phyloP scores from a whole-genome alignment of 1,140 invertebrate genomes.

The Zaprionus nigranus region DNA sequence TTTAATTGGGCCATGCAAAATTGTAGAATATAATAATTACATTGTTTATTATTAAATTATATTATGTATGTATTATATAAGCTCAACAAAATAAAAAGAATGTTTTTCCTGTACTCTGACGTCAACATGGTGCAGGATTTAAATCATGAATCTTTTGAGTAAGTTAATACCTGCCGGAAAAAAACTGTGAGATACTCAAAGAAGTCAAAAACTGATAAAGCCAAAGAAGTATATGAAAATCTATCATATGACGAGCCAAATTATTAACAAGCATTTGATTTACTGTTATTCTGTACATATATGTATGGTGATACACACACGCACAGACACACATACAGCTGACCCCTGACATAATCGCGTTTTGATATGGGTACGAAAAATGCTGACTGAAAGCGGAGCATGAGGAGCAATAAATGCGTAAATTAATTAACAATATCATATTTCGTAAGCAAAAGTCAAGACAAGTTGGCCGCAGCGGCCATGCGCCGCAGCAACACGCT shows the following conservation, averaged over 20 bases:
- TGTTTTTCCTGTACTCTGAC: background rate
- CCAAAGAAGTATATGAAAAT: background rate
- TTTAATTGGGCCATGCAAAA: background rate
- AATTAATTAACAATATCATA: constrained; percentile 81
- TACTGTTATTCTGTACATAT: constrained; percentile 26
- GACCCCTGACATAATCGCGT: constrained; percentile 62
- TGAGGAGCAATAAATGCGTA: constrained; percentile 66
- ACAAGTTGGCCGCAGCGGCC: constrained; percentile 12
- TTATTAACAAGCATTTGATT: constrained; percentile 66
- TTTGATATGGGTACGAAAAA: constrained; percentile 69
- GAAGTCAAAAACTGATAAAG: background rate
- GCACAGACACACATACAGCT: constrained; percentile 1
- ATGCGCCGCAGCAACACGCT: constrained; percentile 16
- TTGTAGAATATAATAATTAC: background rate
- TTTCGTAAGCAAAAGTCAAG: constrained; percentile 53
- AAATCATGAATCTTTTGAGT: too few species aligned
- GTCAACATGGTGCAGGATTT: background rate
- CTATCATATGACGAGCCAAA: background rate
- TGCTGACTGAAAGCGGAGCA: constrained; percentile 52
- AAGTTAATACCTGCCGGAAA: background rate
- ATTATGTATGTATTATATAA: background rate
- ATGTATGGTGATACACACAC: background rate
- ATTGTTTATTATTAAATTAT: background rate
- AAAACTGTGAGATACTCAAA: background rate
- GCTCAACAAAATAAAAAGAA: background rate